Evolutionary conservation across 2,888 invertebrate genomes (phyloP).

Genomic region (Rhamphomyia laevipes): DNA sequence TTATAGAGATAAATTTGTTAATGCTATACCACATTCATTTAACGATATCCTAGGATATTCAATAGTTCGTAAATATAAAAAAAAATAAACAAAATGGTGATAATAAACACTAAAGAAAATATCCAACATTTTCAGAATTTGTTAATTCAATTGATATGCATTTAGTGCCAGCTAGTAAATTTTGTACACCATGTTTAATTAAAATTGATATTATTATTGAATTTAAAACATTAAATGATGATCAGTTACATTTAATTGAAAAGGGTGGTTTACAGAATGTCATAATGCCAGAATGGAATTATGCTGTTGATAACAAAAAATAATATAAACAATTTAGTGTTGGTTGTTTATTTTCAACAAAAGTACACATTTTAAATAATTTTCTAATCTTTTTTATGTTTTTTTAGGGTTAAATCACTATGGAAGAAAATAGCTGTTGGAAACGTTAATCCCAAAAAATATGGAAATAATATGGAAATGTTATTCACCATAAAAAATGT

Average conservation of each 20-base stretch:
- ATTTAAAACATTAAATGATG: slow-evolving; percentile 71
- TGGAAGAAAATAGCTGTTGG: too few species aligned
- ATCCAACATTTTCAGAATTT: slow-evolving; percentile 73
- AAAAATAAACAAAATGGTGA: slow-evolving; percentile 19
- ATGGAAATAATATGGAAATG: too few species aligned
- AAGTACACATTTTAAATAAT: too few species aligned
- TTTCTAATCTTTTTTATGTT: too few species aligned
- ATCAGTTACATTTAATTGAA: slow-evolving; percentile 70
- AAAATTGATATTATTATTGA: slow-evolving; percentile 70
- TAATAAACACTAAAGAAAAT: slow-evolving; percentile 40
- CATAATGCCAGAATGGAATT: slow-evolving; percentile 74
- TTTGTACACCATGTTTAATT: slow-evolving; percentile 78
- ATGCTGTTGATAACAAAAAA: too few species aligned
- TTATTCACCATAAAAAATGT: too few species aligned
- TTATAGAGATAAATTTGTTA: slow-evolving; percentile 74
- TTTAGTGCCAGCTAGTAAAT: slow-evolving; percentile 72
- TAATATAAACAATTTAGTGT: too few species aligned
- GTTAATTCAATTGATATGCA: slow-evolving; percentile 71
- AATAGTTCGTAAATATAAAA: slow-evolving; percentile 63
- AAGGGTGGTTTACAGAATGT: slow-evolving; percentile 60
- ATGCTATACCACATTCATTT: slow-evolving; percentile 68
- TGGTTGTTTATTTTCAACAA: too few species aligned
- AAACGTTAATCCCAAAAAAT: too few species aligned
- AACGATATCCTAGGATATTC: slow-evolving; percentile 68
- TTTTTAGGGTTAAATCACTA: too few species aligned